Percentiles rank a stretch among this genome's conserved stretches.
phyloP scores from a whole-genome alignment of 2,113 vertebrate species.

The Heloderma charlesbogerti region DNA sequence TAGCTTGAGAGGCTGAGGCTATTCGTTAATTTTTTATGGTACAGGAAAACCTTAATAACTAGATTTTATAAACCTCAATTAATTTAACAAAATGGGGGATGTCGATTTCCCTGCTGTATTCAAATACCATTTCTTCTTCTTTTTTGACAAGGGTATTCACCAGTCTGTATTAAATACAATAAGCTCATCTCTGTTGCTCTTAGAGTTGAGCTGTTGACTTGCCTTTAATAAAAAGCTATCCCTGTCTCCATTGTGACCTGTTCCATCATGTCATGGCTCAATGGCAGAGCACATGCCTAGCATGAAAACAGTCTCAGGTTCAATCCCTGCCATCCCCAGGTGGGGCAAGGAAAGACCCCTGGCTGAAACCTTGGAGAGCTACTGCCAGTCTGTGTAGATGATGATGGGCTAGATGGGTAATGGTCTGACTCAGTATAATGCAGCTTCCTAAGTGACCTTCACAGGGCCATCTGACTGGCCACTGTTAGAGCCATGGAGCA shows the following conservation, averaged over 20 bases:
- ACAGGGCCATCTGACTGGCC: no score
- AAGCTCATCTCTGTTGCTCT: not conserved
- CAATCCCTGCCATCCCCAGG: not conserved
- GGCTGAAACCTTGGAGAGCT: not conserved
- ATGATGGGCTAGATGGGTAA: not conserved
- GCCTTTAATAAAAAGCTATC: not conserved
- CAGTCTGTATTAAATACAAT: conserved; percentile 1
- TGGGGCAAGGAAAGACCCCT: not conserved
- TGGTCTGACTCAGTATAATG: not conserved
- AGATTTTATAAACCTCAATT: conserved; percentile 36
- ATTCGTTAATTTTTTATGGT: conserved; percentile 40
- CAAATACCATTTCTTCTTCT: not conserved
- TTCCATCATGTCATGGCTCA: not conserved
- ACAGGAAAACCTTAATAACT: conserved; percentile 27
- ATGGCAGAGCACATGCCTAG: not conserved
- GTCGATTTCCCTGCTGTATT: conserved; percentile 22
- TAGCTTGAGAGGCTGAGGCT: conserved; percentile 18
- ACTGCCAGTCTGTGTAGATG: not conserved
- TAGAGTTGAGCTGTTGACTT: not conserved
- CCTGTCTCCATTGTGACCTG: not conserved
- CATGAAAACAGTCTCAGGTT: not conserved
- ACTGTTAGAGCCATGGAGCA: not conserved
- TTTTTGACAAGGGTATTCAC: conserved; percentile 7
- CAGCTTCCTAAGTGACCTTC: not conserved
- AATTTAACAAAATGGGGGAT: conserved; percentile 27